phyloP scores from a whole-genome alignment of 2,113 vertebrate species.

The Python bivittatus region DNA sequence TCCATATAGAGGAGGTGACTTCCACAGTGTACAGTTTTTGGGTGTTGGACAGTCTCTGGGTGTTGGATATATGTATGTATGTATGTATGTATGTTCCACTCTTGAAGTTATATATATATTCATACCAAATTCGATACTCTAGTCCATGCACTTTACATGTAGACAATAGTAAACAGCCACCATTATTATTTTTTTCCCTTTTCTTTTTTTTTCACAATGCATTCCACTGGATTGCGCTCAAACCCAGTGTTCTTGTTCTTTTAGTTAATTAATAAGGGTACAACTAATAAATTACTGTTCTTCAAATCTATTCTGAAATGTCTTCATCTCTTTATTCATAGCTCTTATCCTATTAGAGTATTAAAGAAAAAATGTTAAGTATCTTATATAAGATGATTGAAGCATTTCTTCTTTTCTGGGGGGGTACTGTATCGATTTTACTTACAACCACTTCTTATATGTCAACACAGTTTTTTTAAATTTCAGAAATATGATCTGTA shows the following conservation, averaged over 20 bases:
- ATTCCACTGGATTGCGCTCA: background rate
- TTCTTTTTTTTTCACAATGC: background rate
- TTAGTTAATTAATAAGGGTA: background rate
- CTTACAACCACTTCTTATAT: background rate
- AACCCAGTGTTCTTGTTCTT: background rate
- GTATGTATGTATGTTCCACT: background rate
- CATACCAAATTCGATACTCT: background rate
- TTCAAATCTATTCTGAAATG: background rate
- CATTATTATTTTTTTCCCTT: background rate
- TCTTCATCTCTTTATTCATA: background rate
- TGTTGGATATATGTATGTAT: background rate
- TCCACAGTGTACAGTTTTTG: too few relatives aligned
- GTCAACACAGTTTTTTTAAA: background rate
- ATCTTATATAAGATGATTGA: slow-evolving; percentile 15
- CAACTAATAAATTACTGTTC: background rate
- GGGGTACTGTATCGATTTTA: background rate
- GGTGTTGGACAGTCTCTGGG: too few relatives aligned
- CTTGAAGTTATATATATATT: too few relatives aligned
- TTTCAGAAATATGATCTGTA: background rate
- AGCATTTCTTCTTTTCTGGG: background rate
- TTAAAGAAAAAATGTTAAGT: background rate
- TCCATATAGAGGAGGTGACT: too few relatives aligned
- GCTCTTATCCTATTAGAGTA: background rate
- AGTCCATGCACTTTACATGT: background rate
- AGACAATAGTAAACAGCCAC: too few relatives aligned